Evolutionary conservation across 2,113 vertebrate species (phyloP).

Genomic region (Chlorodrepanis virens): DNA sequence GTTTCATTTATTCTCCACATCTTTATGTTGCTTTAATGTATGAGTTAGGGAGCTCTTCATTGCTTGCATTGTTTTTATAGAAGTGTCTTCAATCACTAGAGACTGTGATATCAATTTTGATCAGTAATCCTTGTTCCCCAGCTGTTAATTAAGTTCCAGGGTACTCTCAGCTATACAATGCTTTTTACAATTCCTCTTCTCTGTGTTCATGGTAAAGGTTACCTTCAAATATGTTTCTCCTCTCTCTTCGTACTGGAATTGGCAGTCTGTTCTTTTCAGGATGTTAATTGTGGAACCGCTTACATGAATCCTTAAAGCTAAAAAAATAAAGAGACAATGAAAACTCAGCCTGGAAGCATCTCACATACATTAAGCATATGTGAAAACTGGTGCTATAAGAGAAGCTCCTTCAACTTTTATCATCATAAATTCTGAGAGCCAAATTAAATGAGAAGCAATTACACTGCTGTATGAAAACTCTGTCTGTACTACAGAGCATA

Average conservation of each 20-base stretch:
- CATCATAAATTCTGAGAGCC: not conserved
- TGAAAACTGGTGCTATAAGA: not conserved
- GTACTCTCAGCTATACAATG: not conserved
- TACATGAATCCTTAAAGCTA: slow-evolving; percentile 88
- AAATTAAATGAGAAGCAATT: not conserved
- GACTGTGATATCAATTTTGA: not conserved
- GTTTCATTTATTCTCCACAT: not conserved
- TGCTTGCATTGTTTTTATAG: not conserved
- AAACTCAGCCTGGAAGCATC: not conserved
- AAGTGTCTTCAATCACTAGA: not conserved
- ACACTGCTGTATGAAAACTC: not conserved
- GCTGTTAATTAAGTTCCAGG: not conserved
- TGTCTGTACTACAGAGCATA: not conserved
- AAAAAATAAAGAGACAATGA: not conserved
- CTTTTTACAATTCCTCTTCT: not conserved
- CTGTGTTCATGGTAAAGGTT: not conserved
- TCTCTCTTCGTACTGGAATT: slow-evolving; percentile 87
- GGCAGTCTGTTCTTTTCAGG: slow-evolving; percentile 88
- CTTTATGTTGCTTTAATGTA: not conserved
- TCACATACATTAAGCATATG: not conserved
- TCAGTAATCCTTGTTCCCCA: not conserved
- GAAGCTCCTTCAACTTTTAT: not conserved
- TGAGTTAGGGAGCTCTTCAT: not conserved
- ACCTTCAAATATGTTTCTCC: slow-evolving; percentile 97
- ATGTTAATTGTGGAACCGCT: slow-evolving; percentile 89